These are phyloP conservation scores for Pseudopipra pipra DNA, from an alignment of 2,113 vertebrate species.

Conservation along the genomic window DNA sequence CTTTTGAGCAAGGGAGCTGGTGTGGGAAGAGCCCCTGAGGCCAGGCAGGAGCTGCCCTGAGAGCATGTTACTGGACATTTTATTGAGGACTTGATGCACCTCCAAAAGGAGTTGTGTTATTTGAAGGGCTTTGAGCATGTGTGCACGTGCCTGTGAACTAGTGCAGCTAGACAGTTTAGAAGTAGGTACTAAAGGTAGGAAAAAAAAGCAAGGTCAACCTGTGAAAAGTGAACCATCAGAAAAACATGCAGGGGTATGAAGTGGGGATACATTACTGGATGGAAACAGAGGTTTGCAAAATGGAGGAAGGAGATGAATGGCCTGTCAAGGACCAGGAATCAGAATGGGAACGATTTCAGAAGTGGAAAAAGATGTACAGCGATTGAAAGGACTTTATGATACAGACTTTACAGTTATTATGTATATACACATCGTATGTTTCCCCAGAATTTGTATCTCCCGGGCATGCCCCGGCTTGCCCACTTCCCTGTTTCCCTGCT, in stretches of 20 bases:
- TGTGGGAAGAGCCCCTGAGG: neutral
- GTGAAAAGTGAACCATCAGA: neutral
- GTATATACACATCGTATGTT: too few species aligned
- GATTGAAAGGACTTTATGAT: too few species aligned
- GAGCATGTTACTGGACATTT: rapidly evolving
- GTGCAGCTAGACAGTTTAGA: neutral
- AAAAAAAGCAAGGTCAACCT: neutral
- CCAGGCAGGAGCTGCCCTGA: neutral
- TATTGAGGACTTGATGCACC: neutral
- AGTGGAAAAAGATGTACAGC: too few species aligned
- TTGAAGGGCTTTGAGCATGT: neutral
- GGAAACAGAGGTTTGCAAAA: neutral
- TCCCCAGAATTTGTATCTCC: too few species aligned
- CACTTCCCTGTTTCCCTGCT: too few species aligned
- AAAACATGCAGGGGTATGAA: neutral
- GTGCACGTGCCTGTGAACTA: neutral
- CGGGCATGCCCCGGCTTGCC: too few species aligned
- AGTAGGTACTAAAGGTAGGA: neutral
- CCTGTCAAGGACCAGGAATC: too few species aligned
- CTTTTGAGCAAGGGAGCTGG: neutral
- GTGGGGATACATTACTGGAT: neutral
- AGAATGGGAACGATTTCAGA: too few species aligned
- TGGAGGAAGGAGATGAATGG: neutral
- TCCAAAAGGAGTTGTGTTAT: neutral
- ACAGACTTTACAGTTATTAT: too few species aligned